Evolutionary conservation across 2,888 invertebrate genomes (phyloP), one percentile per base, ranked within the genome.

Genomic region (Hirtodrosophila cameraria): DNA sequence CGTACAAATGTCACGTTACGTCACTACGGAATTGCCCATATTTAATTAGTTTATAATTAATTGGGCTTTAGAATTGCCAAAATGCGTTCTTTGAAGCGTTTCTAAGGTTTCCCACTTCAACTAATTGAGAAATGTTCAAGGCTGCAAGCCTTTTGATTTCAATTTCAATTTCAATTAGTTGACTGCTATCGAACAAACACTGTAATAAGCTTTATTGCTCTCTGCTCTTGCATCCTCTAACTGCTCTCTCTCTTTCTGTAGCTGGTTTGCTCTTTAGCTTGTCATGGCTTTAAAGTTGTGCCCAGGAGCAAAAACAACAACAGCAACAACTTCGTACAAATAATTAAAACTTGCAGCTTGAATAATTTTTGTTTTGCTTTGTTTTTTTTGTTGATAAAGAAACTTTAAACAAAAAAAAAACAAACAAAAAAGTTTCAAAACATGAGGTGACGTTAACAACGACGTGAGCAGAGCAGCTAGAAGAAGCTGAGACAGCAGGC

Each of bases 261-360:
- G 38, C 12, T 38, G 3, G n/a, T n/a, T n/a, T n/a, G n/a, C n/a
- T n/a, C n/a, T n/a, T 42, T 38, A 33, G 45, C 18, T 25, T 33
- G 18, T n/a, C n/a, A n/a, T n/a, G 27, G 27, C 46, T 57, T 76
- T 72, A 80, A 79, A 78, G 57, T 54, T 71, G 30, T 12, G 30
- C 41, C 39, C n/a, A n/a, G n/a, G n/a, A n/a, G n/a, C n/a, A n/a
- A n/a, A n/a, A 52, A 18, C 7, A 12, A 33, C 8, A 13, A 41
- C 9, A 45, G 16, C 36, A 65, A 53, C 48, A 77, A 54, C 8
- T 23, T 23, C 8, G 8, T 23, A 23, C 67, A 77, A 78, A 75
- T 78, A 64, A 80, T 84, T 72, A 77, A 80, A 81, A 80, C 36
- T 62, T 77, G 57, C 62, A 66, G 64, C 68, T 57, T 63, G 63